Percentiles rank a stretch among this genome's conserved stretches.
These are phyloP conservation scores for Myotis pilosus DNA, from an alignment of 2,797 vertebrate genomes.

Conservation along the genomic window DNA sequence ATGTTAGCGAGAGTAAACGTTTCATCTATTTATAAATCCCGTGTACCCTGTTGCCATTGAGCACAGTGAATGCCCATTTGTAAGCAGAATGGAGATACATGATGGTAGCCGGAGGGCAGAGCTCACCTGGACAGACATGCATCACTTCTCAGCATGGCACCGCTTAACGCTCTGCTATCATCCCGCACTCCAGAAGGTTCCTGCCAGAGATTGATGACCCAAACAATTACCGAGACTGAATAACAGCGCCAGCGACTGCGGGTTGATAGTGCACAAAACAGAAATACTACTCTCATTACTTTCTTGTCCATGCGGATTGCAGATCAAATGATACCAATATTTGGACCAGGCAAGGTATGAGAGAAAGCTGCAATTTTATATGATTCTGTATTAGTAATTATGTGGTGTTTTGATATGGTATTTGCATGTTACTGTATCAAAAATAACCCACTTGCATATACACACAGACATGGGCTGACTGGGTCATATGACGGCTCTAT, in stretches of 20 bases:
- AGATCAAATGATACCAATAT: not conserved
- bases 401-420: not conserved
- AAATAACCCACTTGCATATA: not conserved
- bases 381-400: not conserved
- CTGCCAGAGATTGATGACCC: conserved; percentile 82
- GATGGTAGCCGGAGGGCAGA: conserved; percentile 83
- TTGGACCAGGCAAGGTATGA: not conserved
- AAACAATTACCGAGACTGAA: conserved; percentile 81
- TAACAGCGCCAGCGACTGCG: conserved; percentile 75
- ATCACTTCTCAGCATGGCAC: conserved; percentile 84
- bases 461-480: not conserved
- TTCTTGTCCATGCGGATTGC: not conserved
- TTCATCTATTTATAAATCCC: conserved; percentile 59
- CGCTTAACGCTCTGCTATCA: conserved; percentile 82
- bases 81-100: conserved; percentile 84
- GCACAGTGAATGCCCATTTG: conserved; percentile 77
- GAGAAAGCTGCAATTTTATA: not conserved
- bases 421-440: not conserved
- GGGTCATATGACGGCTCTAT: not conserved
- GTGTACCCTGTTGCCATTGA: conserved; percentile 46
- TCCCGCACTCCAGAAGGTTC: conserved; percentile 81
- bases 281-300: not conserved
- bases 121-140: conserved; percentile 84
- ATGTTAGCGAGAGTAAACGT: conserved; percentile 70
- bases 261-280: conserved; percentile 44